Base-by-base conservation (phyloP, 2,113 vertebrate genomes). In the Callipepla squamata region DNA sequence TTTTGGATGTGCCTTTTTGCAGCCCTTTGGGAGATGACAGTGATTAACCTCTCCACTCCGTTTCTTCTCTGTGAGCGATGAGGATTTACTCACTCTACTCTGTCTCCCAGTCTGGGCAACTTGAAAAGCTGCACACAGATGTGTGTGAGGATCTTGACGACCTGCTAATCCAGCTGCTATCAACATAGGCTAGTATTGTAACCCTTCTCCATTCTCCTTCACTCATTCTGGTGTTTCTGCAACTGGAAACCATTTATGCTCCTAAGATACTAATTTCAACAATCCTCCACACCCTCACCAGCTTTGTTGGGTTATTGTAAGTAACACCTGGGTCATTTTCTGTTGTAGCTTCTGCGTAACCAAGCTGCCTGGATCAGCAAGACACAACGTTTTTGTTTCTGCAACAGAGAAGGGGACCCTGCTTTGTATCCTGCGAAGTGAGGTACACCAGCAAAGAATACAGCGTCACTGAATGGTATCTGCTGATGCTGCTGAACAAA, bases 51-150 rank as follows among this genome's bases (percentile, higher is more conserved):
- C 70, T 84, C 53, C 61, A 78, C 63, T 70, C 70, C 25, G 1
- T 87, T 91, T 62, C 58, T 73, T 36, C 58, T 87, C 70, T 81
- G 61, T 47, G 70, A 95, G 25, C 93, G 87, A 89, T 51, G 17
- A 57, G 53, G 47, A 72, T 42, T 94, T 89, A 65, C 44, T 95
- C 80, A 89, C 25, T 84, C 25, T 40, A 34, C 57, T 87, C 75
- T 42, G 15, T 85, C 63, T 89, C 50, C 36, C 40, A 81, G 1
- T 68, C 47, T 40, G 66, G 34, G 40, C 61, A 42, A 91, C 58
- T 22, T 87, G 50, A 84, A 89, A 94, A 79, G 40, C 51, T 72
- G 13, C 50, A 55, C 40, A 62, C 61, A 67, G 6, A 11, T 4
- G 3, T 62, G 45, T 81, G 19, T 44, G 44, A 84, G 51, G 28